A percentile compares a stretch with the other conserved stretches of the same genome.
phyloP scores from a whole-genome alignment of 2,888 invertebrate species.

The Invenusta paracnida region DNA sequence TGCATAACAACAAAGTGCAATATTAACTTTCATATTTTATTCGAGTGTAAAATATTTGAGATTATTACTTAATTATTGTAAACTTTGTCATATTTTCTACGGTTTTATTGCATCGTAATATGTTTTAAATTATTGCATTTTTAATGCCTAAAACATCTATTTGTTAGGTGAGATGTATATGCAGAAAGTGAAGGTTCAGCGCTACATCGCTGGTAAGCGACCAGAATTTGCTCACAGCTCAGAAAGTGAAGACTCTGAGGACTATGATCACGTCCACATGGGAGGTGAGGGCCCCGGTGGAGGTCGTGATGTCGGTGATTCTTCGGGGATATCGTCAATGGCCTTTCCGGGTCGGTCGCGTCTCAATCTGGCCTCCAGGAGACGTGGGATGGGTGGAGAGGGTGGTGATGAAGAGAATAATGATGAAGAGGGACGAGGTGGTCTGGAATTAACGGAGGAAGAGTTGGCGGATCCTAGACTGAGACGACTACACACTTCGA shows the following conservation, averaged over 20 bases:
- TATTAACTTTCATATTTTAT: too few species aligned
- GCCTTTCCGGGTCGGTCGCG: slow-evolving; percentile 31
- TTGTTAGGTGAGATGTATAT: slow-evolving; percentile 82
- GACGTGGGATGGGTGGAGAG: slow-evolving; percentile 42
- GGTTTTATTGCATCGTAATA: too few species aligned
- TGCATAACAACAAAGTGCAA: too few species aligned
- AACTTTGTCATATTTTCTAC: too few species aligned
- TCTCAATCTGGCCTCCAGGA: background rate
- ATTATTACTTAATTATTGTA: too few species aligned
- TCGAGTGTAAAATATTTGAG: too few species aligned
- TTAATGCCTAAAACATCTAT: too few species aligned
- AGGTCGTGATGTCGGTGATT: background rate
- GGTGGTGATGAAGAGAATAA: slow-evolving; percentile 42
- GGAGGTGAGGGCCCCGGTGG: slow-evolving; percentile 4
- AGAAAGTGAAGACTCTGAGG: slow-evolving; percentile 24
- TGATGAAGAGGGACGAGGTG: slow-evolving; percentile 13
- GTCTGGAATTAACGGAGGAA: slow-evolving; percentile 24
- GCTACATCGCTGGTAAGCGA: slow-evolving; percentile 89
- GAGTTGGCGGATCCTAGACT: slow-evolving; percentile 41
- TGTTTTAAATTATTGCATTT: too few species aligned
- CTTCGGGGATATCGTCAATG: background rate
- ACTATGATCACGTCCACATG: slow-evolving; percentile 36
- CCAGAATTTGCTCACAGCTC: slow-evolving; percentile 32
- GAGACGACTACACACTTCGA: background rate
- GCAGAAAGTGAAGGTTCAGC: slow-evolving; percentile 97